Conservation (phyloP, 1,140 invertebrate species). For the Pteromalus puparum region DNA sequence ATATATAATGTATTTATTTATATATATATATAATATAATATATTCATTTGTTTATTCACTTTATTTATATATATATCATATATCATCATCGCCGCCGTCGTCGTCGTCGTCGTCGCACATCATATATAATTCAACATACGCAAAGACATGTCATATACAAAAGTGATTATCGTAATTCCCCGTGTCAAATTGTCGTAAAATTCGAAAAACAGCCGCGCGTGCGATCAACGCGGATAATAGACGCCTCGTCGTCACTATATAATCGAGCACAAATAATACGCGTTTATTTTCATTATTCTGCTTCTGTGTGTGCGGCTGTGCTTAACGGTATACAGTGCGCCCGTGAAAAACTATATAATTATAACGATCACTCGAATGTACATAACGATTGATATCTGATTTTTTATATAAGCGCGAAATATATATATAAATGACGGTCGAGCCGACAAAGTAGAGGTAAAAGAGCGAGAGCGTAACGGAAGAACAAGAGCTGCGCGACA, state of each 20-base stretch:
- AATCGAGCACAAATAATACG: too few relatives aligned
- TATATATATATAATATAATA: background rate
- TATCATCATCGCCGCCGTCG: slow-evolving; percentile 40
- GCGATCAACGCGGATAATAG: background rate
- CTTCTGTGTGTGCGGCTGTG: background rate
- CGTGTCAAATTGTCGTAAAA: slow-evolving; percentile 48
- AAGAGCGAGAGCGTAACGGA: background rate
- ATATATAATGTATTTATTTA: slow-evolving; percentile 18
- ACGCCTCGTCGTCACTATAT: background rate
- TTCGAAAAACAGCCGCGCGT: slow-evolving; percentile 40
- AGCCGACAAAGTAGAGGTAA: too few relatives aligned
- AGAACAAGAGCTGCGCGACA: background rate
- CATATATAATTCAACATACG: slow-evolving; percentile 40
- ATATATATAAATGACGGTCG: too few relatives aligned
- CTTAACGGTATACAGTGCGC: background rate
- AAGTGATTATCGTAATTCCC: slow-evolving; percentile 64
- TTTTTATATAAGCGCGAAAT: too few relatives aligned
- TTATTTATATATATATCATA: slow-evolving; percentile 41
- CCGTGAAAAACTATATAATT: too few relatives aligned
- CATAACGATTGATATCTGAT: too few relatives aligned
- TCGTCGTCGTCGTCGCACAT: slow-evolving; percentile 18
- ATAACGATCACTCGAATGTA: too few relatives aligned
- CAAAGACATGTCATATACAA: slow-evolving; percentile 58
- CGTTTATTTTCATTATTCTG: too few relatives aligned
- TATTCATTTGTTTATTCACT: slow-evolving; percentile 24